A percentile compares a stretch with the other conserved stretches of the same genome.
phyloP scores from a whole-genome alignment of 2,113 vertebrate genomes.

The Symphodus melops region DNA sequence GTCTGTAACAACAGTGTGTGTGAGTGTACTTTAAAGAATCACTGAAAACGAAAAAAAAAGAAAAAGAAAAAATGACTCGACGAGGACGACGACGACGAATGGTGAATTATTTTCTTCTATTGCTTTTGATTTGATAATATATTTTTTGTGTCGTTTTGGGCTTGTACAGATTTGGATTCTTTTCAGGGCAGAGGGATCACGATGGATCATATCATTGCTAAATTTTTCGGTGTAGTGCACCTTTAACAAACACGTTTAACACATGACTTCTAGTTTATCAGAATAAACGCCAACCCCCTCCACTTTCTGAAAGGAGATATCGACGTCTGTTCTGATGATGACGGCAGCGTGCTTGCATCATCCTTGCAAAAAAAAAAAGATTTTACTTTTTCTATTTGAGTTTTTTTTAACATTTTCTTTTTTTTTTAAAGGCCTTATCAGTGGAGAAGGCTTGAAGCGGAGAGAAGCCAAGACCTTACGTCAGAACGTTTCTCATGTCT shows the following conservation, averaged over 20 bases:
- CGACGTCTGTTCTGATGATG: conserved; percentile 43
- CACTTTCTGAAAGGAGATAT: conserved; percentile 15
- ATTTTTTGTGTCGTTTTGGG: conserved; percentile 71
- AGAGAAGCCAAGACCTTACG: conserved; percentile 11
- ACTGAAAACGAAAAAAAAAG: conserved; percentile 58
- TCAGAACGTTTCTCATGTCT: conserved; percentile 1
- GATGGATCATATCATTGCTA: conserved; percentile 71
- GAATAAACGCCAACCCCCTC: conserved; percentile 9
- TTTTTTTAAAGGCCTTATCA: conserved; percentile 25
- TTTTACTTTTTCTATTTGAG: too few relatives aligned
- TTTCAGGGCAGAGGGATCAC: background rate
- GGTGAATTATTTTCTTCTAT: conserved; percentile 68
- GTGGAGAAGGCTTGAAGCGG: conserved; percentile 42
- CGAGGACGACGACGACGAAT: conserved; percentile 37
- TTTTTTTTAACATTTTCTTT: background rate
- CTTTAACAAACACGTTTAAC: conserved; percentile 44
- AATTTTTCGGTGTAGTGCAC: conserved; percentile 69
- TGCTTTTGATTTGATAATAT: conserved; percentile 73
- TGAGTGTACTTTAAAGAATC: conserved; percentile 57
- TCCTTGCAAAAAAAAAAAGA: conserved; percentile 6
- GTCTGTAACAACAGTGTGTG: conserved; percentile 35
- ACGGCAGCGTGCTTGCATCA: conserved; percentile 52
- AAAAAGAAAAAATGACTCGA: conserved; percentile 20
- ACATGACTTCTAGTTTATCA: background rate
- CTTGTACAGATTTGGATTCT: conserved; percentile 62